These are phyloP conservation scores for Aporrectodea caliginosa DNA, from an alignment of 1,140 invertebrate genomes.

Conservation along the genomic window DNA sequence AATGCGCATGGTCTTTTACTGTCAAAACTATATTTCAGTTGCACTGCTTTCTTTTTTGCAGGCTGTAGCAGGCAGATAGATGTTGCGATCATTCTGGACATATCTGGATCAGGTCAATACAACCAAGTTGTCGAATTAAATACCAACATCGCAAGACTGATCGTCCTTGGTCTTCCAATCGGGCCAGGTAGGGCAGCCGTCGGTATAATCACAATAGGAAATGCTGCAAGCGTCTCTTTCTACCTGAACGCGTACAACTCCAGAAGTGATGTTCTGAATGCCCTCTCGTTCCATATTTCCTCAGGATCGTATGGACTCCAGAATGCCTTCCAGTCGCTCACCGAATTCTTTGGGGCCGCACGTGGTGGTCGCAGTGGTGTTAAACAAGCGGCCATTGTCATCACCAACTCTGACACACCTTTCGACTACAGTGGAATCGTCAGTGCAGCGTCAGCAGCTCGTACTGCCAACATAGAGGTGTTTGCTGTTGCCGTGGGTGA, in stretches of 20 bases:
- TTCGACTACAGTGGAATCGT: not conserved
- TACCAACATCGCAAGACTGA: not conserved
- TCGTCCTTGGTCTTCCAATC: not conserved
- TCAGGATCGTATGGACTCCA: not conserved
- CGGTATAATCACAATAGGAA: not conserved
- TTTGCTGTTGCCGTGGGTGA: not conserved
- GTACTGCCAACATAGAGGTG: not conserved
- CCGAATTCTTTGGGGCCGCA: not conserved
- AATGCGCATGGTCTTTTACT: too few relatives aligned
- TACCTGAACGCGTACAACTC: not conserved
- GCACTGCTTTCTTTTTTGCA: too few relatives aligned
- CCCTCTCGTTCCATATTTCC: not conserved
- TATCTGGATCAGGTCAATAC: not conserved
- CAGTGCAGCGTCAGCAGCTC: not conserved
- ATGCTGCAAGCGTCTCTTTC: not conserved
- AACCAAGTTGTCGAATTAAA: not conserved
- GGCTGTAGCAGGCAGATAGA: not conserved
- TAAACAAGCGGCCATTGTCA: not conserved
- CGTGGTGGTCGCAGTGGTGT: not conserved
- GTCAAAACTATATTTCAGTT: too few relatives aligned
- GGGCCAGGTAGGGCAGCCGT: not conserved
- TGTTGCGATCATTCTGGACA: not conserved
- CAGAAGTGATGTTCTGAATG: not conserved
- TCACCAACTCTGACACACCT: not conserved
- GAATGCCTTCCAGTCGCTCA: not conserved